Evolutionary conservation across 2,797 vertebrate species (phyloP).

Genomic region (Pitangus sulphuratus): DNA sequence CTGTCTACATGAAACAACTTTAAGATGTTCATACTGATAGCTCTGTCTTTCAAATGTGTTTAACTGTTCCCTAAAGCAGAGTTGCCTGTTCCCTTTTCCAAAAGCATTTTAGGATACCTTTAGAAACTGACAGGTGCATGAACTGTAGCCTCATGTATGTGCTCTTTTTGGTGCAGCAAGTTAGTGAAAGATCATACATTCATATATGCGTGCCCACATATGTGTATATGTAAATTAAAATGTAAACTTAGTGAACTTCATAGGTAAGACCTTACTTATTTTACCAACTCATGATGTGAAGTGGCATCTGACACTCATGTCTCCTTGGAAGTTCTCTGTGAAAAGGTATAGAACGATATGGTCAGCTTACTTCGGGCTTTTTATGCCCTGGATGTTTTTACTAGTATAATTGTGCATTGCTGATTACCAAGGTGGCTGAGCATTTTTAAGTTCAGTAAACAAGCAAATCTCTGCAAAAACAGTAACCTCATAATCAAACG

Average conservation of each 20-base stretch:
- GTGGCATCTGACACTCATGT: neutral
- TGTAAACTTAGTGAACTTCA: neutral
- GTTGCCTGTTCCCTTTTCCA: neutral
- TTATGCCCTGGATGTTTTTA: neutral
- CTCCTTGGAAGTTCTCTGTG: neutral
- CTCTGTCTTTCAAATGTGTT: neutral
- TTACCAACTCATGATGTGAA: neutral
- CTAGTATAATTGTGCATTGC: neutral
- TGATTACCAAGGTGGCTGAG: neutral
- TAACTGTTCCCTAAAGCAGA: neutral
- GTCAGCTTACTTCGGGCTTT: neutral
- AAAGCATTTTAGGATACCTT: neutral
- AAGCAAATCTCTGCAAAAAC: neutral
- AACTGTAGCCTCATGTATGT: neutral
- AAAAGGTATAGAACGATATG: neutral
- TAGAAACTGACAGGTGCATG: neutral
- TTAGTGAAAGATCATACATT: neutral
- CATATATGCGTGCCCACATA: neutral
- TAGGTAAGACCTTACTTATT: neutral
- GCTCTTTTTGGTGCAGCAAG: neutral
- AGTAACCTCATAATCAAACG: neutral
- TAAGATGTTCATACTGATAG: neutral
- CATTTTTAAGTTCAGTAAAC: neutral
- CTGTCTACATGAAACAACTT: neutral
- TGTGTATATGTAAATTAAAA: neutral